Evolutionary conservation across 30 jellyfish, hydroid and myxozoan genomes (phyloP).

Genomic region (Phacellophora camtschatica): DNA sequence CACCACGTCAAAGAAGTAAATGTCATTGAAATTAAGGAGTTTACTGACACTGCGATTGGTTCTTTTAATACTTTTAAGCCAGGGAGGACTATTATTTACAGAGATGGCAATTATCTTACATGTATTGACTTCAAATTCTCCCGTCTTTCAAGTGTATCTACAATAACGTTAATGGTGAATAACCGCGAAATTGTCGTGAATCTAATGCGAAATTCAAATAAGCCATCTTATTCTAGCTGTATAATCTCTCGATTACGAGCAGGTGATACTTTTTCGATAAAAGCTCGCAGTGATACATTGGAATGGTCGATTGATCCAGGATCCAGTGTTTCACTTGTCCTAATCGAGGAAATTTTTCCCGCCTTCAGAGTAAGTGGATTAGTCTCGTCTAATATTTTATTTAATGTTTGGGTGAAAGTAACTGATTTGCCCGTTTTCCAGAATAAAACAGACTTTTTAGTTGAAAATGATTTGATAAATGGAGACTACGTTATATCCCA

Average conservation of each 20-base stretch:
- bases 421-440: background rate
- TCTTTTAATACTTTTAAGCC: background rate
- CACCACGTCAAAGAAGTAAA: background rate
- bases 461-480: background rate
- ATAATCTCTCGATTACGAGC: background rate
- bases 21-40: background rate
- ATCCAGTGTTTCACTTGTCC: background rate
- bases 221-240: background rate
- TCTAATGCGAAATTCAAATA: background rate
- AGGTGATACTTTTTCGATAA: background rate
- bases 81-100: background rate
- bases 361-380: conserved; percentile 9
- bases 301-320: conserved; percentile 3
- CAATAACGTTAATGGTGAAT: background rate
- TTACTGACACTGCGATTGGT: background rate
- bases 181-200: background rate
- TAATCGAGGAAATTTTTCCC: conserved; percentile 7
- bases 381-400: background rate
- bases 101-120: background rate
- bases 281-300: background rate
- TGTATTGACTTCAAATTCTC: conserved; percentile 3
- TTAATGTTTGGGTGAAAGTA: conserved; percentile 17
- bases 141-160: background rate
- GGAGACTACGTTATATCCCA: conserved; percentile 14
- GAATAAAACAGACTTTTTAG: background rate